Percentiles rank a stretch among this genome's conserved stretches.
Conservation (phyloP, 2,888 invertebrate genomes). For the Limulus polyphemus region DNA sequence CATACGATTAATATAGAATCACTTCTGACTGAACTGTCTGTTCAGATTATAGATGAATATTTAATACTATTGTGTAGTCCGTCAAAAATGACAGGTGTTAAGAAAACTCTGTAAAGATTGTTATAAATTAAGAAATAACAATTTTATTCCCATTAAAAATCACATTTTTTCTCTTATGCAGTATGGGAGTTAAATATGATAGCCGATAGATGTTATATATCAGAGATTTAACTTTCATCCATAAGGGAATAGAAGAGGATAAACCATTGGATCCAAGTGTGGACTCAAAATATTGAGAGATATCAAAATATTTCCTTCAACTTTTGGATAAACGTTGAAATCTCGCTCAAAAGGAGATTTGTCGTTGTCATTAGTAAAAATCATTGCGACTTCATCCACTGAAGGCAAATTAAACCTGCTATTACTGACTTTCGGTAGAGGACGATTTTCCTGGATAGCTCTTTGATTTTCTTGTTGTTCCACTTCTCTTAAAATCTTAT, state of each 20-base stretch:
- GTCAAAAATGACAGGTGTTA: too few species aligned
- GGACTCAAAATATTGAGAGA: constrained; percentile 17
- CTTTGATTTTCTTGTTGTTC: constrained; percentile 11
- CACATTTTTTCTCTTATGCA: too few species aligned
- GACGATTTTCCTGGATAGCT: constrained; percentile 4
- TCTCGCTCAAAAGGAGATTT: constrained; percentile 24
- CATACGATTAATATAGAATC: too few species aligned
- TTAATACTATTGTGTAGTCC: too few species aligned
- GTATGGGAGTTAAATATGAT: too few species aligned
- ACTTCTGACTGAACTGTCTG: too few species aligned
- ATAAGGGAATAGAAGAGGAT: constrained; percentile 25
- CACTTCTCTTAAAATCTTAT: constrained; percentile 24
- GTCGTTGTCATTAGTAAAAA: constrained; percentile 20
- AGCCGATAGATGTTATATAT: too few species aligned
- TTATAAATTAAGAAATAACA: too few species aligned
- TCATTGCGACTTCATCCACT: constrained; percentile 6
- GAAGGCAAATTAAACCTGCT: constrained; percentile 7
- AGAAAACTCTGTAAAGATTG: too few species aligned
- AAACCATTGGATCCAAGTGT: constrained; percentile 26
- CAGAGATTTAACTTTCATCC: too few species aligned
- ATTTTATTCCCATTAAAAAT: too few species aligned
- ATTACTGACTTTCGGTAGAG: not conserved
- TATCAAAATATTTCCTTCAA: not conserved
- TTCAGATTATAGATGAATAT: too few species aligned
- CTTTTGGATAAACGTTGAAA: constrained; percentile 12